A percentile compares a stretch with the other conserved stretches of the same genome.
phyloP scores from a whole-genome alignment of 2,888 invertebrate species.

The Spodoptera exigua region DNA sequence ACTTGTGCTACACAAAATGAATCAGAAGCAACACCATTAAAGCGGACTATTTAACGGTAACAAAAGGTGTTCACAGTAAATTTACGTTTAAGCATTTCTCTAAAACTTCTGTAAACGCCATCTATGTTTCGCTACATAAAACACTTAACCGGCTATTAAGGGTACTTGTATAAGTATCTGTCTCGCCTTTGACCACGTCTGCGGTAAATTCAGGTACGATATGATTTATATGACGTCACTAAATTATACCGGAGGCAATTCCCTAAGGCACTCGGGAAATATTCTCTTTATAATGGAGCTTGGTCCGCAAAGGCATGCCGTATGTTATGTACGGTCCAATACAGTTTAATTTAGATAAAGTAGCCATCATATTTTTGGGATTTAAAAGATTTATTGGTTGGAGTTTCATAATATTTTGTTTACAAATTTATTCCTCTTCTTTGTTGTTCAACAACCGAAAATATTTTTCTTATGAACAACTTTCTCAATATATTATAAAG shows the following conservation, averaged over 20 bases:
- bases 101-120: slow-evolving; percentile 23
- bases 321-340: slow-evolving; percentile 57
- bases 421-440: not conserved
- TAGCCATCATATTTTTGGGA: slow-evolving; percentile 3
- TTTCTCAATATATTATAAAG: too few relatives aligned
- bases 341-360: slow-evolving; percentile 52
- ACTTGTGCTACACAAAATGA: slow-evolving; percentile 24
- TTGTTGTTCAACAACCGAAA: too few relatives aligned
- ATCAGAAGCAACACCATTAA: slow-evolving; percentile 34
- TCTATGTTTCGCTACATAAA: slow-evolving; percentile 45
- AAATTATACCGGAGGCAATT: slow-evolving; percentile 61
- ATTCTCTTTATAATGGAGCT: slow-evolving; percentile 63
- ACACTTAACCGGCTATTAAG: slow-evolving; percentile 51
- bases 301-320: slow-evolving; percentile 53
- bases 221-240: slow-evolving; percentile 64
- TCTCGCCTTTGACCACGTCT: slow-evolving; percentile 50
- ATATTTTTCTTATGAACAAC: too few relatives aligned
- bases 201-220: slow-evolving; percentile 55
- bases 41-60: slow-evolving; percentile 18
- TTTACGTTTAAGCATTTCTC: slow-evolving; percentile 15
- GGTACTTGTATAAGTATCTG: slow-evolving; percentile 38
- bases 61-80: slow-evolving; percentile 21
- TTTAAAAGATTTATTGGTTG: slow-evolving; percentile 8
- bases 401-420: not conserved
- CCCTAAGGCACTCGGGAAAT: slow-evolving; percentile 61